Percentiles rank a stretch among this genome's conserved stretches.
Conservation (phyloP, 2,888 invertebrate genomes). For the Thymelicus lineola region DNA sequence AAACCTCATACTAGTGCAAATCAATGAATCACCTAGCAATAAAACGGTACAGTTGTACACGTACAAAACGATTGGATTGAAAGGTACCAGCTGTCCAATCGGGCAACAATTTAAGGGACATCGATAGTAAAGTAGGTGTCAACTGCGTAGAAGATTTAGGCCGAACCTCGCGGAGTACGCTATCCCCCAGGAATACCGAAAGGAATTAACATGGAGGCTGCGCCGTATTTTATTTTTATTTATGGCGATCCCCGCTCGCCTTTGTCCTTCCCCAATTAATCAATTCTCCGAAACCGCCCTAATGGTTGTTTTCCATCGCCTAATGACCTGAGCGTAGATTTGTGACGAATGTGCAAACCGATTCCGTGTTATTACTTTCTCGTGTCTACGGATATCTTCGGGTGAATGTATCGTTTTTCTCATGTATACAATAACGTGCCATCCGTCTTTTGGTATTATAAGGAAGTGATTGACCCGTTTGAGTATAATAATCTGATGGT, state of each 20-base stretch:
- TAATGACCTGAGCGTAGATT: slow-evolving; percentile 62
- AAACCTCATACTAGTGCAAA: no score
- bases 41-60: no score
- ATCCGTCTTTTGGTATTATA: background rate
- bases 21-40: no score
- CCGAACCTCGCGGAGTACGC: slow-evolving; percentile 3
- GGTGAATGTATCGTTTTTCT: slow-evolving; percentile 13
- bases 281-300: slow-evolving; percentile 61
- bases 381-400: slow-evolving; percentile 9
- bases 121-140: slow-evolving; percentile 24
- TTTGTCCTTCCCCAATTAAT: slow-evolving; percentile 65
- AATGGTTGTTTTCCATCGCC: slow-evolving; percentile 67
- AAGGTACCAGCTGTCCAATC: slow-evolving; percentile 15
- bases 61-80: background rate
- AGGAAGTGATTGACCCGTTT: background rate
- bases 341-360: slow-evolving; percentile 42
- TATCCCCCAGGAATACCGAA: slow-evolving; percentile 24
- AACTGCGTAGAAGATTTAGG: slow-evolving; percentile 27
- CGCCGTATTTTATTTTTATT: slow-evolving; percentile 70
- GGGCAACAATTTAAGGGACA: slow-evolving; percentile 13
- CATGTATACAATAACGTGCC: background rate
- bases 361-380: slow-evolving; percentile 33
- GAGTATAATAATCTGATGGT: background rate
- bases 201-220: slow-evolving; percentile 47
- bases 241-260: slow-evolving; percentile 56